Evolutionary conservation across 2,797 vertebrate species (phyloP), one percentile per base, ranked within the genome.

Genomic region (Darevskia mixta): DNA sequence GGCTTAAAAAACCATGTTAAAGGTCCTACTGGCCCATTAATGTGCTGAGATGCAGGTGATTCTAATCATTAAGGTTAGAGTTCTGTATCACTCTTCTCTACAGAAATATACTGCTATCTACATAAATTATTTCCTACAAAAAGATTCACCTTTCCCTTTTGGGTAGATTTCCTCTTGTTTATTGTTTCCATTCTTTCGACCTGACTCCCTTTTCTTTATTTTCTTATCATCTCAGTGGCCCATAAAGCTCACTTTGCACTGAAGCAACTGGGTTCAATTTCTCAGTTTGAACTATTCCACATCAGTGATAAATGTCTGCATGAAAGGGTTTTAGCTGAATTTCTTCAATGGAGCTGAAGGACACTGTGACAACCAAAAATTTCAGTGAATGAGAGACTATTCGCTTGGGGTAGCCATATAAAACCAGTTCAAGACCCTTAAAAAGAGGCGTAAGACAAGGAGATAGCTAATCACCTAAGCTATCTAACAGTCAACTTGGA

Each of bases 261-360:
- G 32, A 41, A 75, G 25, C 29, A 23, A 76, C 66, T 83, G 64
- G 49, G 23, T 23, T 93, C 82, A 43, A 45, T 18, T 87, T 93
- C 72, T 89, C 85, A 81, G 82, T 58, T 0, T 78, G 45, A 92
- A 91, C 82, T 79, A 81, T 85, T 91, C 73, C 55, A 80, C 79
- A 58, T n/a, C 35, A 86, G 43, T n/a, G 35, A 27, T 9, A 18
- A 43, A 38, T 6, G 15, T 66, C 58, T 10, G 23, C 35, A 76
- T 85, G 38, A 77, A 85, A 77, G 58, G 27, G 25, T 20, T 6
- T 72, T 5, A 64, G 35, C 71, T 64, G 72, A 61, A 85, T 85
- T 61, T 41, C 27, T 75, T 20, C 32, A 76, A 18, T 1, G 2
- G 49, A 61, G 49, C 83, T 41, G 83, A 61, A 41, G 55, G 55